Evolutionary conservation across 2,797 vertebrate species (phyloP).

Genomic region (Percopsis omiscomaycus): DNA sequence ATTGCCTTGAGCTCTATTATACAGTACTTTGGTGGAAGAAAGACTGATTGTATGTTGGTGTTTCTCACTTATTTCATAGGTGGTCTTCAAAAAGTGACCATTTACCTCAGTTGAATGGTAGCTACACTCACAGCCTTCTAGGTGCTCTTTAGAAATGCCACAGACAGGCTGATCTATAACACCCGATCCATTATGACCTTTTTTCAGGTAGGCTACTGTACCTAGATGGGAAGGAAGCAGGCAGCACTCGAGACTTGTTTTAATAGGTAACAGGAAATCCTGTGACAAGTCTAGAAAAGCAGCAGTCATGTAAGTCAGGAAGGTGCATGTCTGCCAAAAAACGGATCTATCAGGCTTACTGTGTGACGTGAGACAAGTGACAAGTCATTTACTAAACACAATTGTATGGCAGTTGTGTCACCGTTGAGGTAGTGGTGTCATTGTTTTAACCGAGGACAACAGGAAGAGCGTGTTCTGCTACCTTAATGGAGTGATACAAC

Average conservation of each 20-base stretch:
- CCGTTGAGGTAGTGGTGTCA: slow-evolving; percentile 10
- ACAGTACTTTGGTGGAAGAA: slow-evolving; percentile 27
- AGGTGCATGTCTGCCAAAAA: slow-evolving; percentile 19
- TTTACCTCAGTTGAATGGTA: not conserved
- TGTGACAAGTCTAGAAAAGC: slow-evolving; percentile 43
- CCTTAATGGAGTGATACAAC: slow-evolving; percentile 4
- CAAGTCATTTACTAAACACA: slow-evolving; percentile 30
- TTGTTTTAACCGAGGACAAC: slow-evolving; percentile 36
- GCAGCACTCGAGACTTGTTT: slow-evolving; percentile 27
- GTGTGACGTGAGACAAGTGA: slow-evolving; percentile 35
- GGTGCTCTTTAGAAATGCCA: slow-evolving; percentile 36
- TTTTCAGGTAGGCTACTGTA: slow-evolving; percentile 5
- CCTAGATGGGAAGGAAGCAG: slow-evolving; percentile 12
- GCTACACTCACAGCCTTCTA: slow-evolving; percentile 7
- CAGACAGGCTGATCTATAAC: slow-evolving; percentile 1
- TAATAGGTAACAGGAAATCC: slow-evolving; percentile 20
- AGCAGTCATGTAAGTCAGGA: slow-evolving; percentile 21
- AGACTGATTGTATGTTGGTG: slow-evolving; percentile 14
- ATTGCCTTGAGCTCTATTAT: slow-evolving; percentile 9
- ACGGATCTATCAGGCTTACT: slow-evolving; percentile 34
- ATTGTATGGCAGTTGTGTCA: slow-evolving; percentile 24
- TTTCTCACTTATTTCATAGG: not conserved
- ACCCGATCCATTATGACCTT: slow-evolving; percentile 30
- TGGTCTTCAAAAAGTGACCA: not conserved
- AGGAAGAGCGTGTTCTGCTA: slow-evolving; percentile 23